A percentile compares a stretch with the other conserved stretches of the same genome.
Conservation (phyloP, 1,140 invertebrate species). For the Diploscapter pachys region DNA sequence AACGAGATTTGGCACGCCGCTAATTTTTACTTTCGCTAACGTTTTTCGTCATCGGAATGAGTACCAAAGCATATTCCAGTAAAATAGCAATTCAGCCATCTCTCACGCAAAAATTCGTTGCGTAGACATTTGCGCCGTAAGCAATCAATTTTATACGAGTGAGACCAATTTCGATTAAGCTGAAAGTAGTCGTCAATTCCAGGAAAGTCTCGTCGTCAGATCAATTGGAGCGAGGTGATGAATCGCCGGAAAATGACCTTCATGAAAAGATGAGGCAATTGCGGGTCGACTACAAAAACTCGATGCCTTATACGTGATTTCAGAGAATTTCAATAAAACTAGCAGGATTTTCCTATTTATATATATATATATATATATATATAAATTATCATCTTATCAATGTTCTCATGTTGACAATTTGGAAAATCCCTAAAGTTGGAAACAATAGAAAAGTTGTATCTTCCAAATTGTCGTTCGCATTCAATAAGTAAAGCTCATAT, state of each 20-base stretch:
- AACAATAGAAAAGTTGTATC: too few relatives aligned
- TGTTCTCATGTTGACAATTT: too few relatives aligned
- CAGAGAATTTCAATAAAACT: too few relatives aligned
- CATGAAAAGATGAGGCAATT: conserved; percentile 19
- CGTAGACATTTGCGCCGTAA: not conserved
- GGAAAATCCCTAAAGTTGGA: too few relatives aligned
- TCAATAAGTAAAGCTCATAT: too few relatives aligned
- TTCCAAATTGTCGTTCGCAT: too few relatives aligned
- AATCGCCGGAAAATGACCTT: conserved; percentile 19
- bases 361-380: too few relatives aligned
- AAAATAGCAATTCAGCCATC: not conserved
- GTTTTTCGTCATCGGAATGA: not conserved
- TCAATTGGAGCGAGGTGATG: conserved; percentile 18
- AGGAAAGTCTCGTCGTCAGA: conserved; percentile 28
- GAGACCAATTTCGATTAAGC: conserved; percentile 5
- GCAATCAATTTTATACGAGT: not conserved
- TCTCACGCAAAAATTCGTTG: not conserved
- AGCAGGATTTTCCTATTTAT: too few relatives aligned
- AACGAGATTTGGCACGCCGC: not conserved
- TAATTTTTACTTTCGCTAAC: not conserved
- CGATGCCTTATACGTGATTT: conserved; percentile 9
- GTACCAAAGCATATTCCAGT: not conserved
- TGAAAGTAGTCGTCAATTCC: not conserved
- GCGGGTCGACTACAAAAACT: conserved; percentile 24
- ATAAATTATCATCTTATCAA: too few relatives aligned